Percentiles rank a stretch among this genome's conserved stretches.
phyloP scores from a whole-genome alignment of 2,888 invertebrate genomes.

The Lycia hirtaria region DNA sequence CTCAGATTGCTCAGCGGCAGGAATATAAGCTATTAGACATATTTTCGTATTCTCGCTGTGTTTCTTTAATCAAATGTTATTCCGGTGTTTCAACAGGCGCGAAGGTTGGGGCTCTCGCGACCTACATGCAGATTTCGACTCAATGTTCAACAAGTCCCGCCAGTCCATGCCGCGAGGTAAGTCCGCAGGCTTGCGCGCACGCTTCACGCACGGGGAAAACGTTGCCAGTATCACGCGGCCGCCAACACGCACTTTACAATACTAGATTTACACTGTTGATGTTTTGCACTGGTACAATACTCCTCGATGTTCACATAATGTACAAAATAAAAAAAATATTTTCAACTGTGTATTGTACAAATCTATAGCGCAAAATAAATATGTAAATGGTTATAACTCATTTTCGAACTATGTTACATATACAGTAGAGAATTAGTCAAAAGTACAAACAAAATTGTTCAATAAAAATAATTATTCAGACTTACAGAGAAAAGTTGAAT shows the following conservation, averaged over 20 bases:
- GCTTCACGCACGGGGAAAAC: slow-evolving; percentile 68
- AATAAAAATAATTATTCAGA: too few species aligned
- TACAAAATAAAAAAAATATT: too few species aligned
- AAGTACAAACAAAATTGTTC: too few species aligned
- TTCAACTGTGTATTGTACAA: too few species aligned
- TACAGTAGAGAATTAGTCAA: too few species aligned
- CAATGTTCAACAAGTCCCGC: slow-evolving; percentile 87
- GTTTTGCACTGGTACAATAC: neutral
- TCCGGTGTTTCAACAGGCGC: slow-evolving; percentile 58
- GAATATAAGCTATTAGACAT: too few species aligned
- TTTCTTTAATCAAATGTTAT: neutral
- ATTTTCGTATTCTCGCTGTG: neutral
- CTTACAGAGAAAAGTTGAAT: slow-evolving; percentile 1
- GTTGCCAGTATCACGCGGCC: slow-evolving; percentile 64
- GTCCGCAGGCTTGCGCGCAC: slow-evolving; percentile 53
- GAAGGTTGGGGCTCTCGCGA: slow-evolving; percentile 88
- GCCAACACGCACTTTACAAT: slow-evolving; percentile 4
- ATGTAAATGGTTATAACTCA: too few species aligned
- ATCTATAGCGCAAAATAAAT: too few species aligned
- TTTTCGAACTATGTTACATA: neutral
- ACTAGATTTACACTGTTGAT: neutral
- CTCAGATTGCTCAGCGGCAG: too few species aligned
- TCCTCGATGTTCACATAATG: neutral
- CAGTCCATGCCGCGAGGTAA: slow-evolving; percentile 90
- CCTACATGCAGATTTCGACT: slow-evolving; percentile 89